Evolutionary conservation across 2,113 vertebrate species (phyloP).

Genomic region (Bos indicus): DNA sequence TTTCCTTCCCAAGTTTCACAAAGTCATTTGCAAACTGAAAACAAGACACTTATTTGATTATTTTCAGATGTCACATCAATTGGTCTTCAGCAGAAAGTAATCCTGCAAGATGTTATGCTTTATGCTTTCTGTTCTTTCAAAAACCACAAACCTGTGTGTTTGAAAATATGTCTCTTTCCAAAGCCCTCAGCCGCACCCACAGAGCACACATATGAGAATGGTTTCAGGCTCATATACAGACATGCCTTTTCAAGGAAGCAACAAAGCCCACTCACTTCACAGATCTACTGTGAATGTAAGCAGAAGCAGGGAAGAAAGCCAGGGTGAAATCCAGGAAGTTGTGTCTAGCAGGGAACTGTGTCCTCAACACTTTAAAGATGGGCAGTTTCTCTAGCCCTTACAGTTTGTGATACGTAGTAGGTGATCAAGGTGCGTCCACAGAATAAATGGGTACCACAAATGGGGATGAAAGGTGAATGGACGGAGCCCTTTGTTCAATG

Average conservation of each 20-base stretch:
- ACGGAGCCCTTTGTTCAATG: background rate
- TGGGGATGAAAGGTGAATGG: fast-evolving
- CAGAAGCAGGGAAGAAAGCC: background rate
- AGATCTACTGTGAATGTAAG: background rate
- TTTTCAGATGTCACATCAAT: conserved; percentile 55
- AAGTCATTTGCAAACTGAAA: conserved; percentile 61
- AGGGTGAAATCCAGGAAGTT: background rate
- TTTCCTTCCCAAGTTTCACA: conserved; percentile 60
- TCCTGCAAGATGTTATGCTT: conserved; percentile 52
- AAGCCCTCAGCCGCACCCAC: background rate
- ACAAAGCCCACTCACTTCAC: background rate
- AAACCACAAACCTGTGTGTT: conserved; percentile 65
- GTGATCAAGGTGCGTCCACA: background rate
- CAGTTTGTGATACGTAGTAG: background rate
- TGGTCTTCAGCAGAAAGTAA: conserved; percentile 33
- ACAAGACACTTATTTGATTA: conserved; percentile 57
- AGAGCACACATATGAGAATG: background rate
- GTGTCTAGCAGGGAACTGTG: background rate
- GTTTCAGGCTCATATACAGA: background rate
- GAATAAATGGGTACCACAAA: background rate
- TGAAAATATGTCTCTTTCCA: conserved; percentile 17
- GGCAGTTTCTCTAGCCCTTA: background rate
- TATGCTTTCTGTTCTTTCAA: conserved; percentile 51
- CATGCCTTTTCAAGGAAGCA: background rate
- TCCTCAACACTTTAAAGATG: background rate